Base-by-base conservation (phyloP, 2,797 vertebrate species). In the Champsocephalus gunnari region DNA sequence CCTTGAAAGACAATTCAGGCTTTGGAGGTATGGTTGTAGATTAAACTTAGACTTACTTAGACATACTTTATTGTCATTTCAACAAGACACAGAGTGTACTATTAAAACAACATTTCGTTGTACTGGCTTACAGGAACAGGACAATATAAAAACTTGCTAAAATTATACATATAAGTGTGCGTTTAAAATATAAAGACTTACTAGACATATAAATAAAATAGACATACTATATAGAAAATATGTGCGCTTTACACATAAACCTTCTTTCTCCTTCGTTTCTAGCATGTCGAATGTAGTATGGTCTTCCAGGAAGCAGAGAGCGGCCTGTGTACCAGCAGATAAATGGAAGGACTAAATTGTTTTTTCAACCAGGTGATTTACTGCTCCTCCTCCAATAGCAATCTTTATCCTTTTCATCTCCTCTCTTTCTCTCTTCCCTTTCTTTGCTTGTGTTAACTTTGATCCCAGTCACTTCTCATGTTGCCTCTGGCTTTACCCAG, bases 321-420 rank as follows among this genome's bases (percentile, higher is more conserved):
- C 70, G 71, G 59, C 59, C 44, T 56, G 32, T 69, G 67, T 62
- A 54, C 69, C 1, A 9, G 11, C 58, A 85, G 77, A 88, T 51
- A 84, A 84, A 86, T 83, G 57, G 66, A 60, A 73, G 9, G 6
- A 32, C 66, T 64, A 67, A 83, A 56, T 67, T 12, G 38, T 82
- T 79, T 84, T 86, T 76, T 74, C 51, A 68, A 71, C 38, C 58
- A 44, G 12, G 66, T 84, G 83, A 91, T 84, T 87, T 75, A 87
- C 54, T 58, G 58, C 82, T 72, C 77, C 74, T 80, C 65, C 12
- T 73, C 24, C 56, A 72, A 66, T 21, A 50, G 59, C 70, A 81
- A 82, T 90, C 67, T 75, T 12, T 38, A 38, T 88, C 73, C 72
- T 63, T 66, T 68, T 71, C 80, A 86, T 86, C 83, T 88, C 50